phyloP scores from a whole-genome alignment of 2,797 vertebrate genomes.

The Peromyscus aztecus region DNA sequence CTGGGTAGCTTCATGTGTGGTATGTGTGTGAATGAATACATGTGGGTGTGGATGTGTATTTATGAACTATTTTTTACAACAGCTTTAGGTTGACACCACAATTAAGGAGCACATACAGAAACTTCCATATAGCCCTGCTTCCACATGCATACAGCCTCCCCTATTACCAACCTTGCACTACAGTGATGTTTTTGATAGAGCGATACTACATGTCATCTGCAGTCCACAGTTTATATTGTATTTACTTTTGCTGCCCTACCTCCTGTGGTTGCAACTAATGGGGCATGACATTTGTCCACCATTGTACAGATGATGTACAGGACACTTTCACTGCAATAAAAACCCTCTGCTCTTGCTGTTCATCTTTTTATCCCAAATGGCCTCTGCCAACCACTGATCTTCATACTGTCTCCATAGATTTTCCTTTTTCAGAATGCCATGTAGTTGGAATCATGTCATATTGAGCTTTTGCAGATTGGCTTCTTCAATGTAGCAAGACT shows the following conservation, averaged over 20 bases:
- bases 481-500: slow-evolving; percentile 34
- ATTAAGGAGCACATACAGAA: neutral
- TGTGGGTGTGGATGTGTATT: neutral
- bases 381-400: neutral
- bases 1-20: neutral
- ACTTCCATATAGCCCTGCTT: neutral
- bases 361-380: neutral
- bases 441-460: neutral
- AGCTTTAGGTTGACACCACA: slow-evolving; percentile 37
- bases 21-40: neutral
- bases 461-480: neutral
- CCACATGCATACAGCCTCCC: neutral
- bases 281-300: neutral
- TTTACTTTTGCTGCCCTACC: slow-evolving; percentile 1
- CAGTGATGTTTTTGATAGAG: neutral
- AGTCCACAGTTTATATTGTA: neutral
- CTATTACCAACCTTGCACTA: neutral
- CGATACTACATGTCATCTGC: neutral
- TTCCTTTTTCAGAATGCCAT: slow-evolving; percentile 5
- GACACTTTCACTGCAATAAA: neutral
- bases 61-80: slow-evolving; percentile 7
- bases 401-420: neutral
- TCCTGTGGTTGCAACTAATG: neutral
- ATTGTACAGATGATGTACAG: neutral
- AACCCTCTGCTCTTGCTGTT: neutral